Base-by-base conservation (phyloP, 2,797 vertebrate species). In the Pterois miles region DNA sequence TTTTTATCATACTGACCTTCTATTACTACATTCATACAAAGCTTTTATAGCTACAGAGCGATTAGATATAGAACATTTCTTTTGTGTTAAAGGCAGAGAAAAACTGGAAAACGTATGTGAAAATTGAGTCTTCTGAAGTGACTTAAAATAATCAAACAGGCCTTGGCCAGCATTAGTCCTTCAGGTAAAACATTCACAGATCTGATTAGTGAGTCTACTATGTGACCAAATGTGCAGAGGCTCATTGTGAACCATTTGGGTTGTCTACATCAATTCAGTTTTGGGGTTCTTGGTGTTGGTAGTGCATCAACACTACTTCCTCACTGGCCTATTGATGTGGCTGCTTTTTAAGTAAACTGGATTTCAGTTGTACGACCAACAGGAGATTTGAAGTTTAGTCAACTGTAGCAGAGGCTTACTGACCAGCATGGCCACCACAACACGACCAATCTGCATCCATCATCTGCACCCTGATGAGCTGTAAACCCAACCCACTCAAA, bases 401-500 rank as follows among this genome's bases (percentile, higher is more conserved):
- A 60, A 65, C 46, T 57, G 20, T 23, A 60, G 52, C 64, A 33
- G 64, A 71, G 46, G 53, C 48, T 64, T 38, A 50, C 62, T 65
- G 73, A 71, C 71, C 18, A 74, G 60, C 81, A 43, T 20, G 52
- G 71, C 63, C 66, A 76, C 59, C 62, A n/a, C 71, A 86, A 65
- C 59, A 34, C 40, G 46, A 77, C 69, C 81, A 58, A 50, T 76
- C 64, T 52, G 58, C 74, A 76, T 78, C 83, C 46, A 48, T 48
- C 46, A 46, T 78, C 65, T 50, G 53, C 73, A 76, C 71, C 77
- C 69, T 2, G 50, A 64, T 64, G 74, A 50, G 58, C 65, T 65
- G 66, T 65, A 66, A 82, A 84, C 67, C 64, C 53, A 63, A 38
- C 85, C 75, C 74, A 70, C 84, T 88, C 82, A 58, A 60, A 85